A percentile compares a stretch with the other conserved stretches of the same genome.
Conservation (phyloP, 2,113 vertebrate species). For the Corvus cornix region DNA sequence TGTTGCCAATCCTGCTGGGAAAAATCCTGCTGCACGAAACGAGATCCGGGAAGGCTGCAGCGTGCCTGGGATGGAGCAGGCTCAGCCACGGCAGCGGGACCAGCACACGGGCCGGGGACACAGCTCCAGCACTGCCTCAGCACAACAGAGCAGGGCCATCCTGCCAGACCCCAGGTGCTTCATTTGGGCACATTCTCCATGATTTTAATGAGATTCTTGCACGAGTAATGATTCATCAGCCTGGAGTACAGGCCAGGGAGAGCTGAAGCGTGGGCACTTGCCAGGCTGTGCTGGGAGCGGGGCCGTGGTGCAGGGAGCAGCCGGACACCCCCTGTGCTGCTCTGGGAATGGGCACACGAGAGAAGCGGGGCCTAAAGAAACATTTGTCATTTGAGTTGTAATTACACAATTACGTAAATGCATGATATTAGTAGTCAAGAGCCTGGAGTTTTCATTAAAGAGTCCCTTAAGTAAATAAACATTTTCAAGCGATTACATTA, state of each 20-base stretch:
- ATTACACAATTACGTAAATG: constrained; percentile 73
- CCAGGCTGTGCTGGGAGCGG: background rate
- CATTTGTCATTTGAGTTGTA: constrained; percentile 66
- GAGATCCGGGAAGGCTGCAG: background rate
- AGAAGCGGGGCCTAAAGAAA: constrained; percentile 1
- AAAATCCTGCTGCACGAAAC: background rate
- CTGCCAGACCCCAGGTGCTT: background rate
- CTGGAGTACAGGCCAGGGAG: background rate
- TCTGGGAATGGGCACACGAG: background rate
- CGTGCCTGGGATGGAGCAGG: fast-evolving
- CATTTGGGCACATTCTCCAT: background rate
- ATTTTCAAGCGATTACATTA: constrained; percentile 63
- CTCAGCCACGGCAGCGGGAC: background rate
- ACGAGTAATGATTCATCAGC: background rate
- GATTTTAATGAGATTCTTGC: background rate
- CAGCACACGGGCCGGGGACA: background rate
- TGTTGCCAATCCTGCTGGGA: background rate
- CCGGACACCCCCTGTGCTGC: background rate
- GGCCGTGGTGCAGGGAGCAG: background rate
- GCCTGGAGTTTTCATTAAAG: constrained; percentile 73
- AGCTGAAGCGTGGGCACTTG: fast-evolving
- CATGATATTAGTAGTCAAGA: constrained; percentile 72
- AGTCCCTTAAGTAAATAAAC: constrained; percentile 77
- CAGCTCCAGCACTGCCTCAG: fast-evolving
- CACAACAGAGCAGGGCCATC: fast-evolving